A percentile compares a stretch with the other conserved stretches of the same genome.
These are phyloP conservation scores for Noctilio leporinus DNA, from an alignment of 2,113 vertebrate genomes.

Conservation along the genomic window DNA sequence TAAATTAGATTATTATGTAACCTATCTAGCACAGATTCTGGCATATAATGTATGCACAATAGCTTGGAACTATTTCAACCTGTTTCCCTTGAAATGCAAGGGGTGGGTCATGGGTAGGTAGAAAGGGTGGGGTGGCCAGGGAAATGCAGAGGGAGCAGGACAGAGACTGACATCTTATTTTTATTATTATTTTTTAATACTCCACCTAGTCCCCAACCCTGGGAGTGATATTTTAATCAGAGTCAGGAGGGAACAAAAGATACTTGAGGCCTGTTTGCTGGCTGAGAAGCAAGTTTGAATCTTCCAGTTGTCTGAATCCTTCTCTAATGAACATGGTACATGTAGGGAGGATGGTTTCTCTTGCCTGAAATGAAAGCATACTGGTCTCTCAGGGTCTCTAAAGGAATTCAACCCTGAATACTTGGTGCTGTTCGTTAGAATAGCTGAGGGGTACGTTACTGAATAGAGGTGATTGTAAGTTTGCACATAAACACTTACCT, in stretches of 20 bases:
- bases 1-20: neutral
- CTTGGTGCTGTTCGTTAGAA: too few relatives aligned
- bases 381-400: neutral
- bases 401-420: neutral
- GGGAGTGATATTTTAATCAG: neutral
- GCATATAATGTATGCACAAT: neutral
- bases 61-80: neutral
- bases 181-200: too few relatives aligned
- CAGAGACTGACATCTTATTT: neutral
- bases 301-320: neutral
- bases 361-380: neutral
- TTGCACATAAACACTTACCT: neutral
- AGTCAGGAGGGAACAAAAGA: neutral
- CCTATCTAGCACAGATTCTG: neutral
- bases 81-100: neutral
- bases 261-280: neutral
- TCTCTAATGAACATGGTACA: neutral
- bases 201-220: too few relatives aligned
- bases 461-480: neutral
- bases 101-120: too few relatives aligned
- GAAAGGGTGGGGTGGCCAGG: too few relatives aligned
- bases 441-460: neutral
- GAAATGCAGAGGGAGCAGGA: neutral
- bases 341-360: neutral
- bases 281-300: neutral